Base-by-base conservation (phyloP, 2,888 invertebrate species). In the Xestia c-nigrum region DNA sequence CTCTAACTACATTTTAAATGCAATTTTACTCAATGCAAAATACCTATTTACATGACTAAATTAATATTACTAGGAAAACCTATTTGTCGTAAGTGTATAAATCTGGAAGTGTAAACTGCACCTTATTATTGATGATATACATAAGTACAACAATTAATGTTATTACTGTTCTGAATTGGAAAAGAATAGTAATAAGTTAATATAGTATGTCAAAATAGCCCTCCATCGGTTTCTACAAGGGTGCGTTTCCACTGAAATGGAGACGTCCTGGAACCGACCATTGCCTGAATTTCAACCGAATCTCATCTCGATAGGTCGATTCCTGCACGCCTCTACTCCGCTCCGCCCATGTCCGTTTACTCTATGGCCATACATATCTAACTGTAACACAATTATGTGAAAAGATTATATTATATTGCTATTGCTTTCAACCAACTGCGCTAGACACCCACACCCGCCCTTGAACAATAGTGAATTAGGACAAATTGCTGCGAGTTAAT, bases 1-100 rank as follows among this genome's bases (percentile, higher is more conserved):
- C 91, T 91, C 90, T 91, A 92, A 91, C 93, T 94, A 96, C 95
- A 95, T 95, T n/a, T n/a, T 95, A 95, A 95, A 96, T 96, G 96
- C 95, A 95, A 91, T 92, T 91, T 92, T 92, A 94, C 94, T 94
- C 95, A 93, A 92, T 88, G 83, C 91, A 90, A 92, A 90, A 92
- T 92, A 91, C 89, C 92, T 94, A 94, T 95, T 89, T 94, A 95
- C 94, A 95, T 92, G 91, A 93, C 92, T 93, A 92, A 87, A 87
- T 83, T 72, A 82, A 71, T 70, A 78, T 86, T 87, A 86, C 50
- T 80, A 75, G 79, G 81, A 85, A 83, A 87, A 81, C 76, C 77
- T 81, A 79, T 75, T 76, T 68, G 64, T n/a, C 55, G 55, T n/a
- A 55, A 55, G 55, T 55, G 24, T n/a, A 74, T 19, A 76, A 76